Evolutionary conservation across 2,888 invertebrate species (phyloP).

Genomic region (Mesorhabditis sp.): DNA sequence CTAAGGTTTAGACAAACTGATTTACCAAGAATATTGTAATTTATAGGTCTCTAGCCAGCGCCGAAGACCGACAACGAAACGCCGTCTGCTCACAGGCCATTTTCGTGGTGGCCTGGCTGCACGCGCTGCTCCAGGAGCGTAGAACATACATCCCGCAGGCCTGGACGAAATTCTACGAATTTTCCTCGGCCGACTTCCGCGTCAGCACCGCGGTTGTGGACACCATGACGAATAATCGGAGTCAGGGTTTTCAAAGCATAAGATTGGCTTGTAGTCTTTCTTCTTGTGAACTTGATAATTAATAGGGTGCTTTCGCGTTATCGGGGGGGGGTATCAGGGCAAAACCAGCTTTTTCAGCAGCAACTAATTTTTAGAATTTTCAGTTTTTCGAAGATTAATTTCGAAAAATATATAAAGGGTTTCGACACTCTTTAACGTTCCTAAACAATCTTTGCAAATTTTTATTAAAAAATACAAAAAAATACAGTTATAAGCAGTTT

Average conservation of each 20-base stretch:
- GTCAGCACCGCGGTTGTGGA: conserved; percentile 72
- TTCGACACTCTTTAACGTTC: no score
- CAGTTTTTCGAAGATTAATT: no score
- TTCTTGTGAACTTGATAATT: no score
- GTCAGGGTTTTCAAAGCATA: conserved; percentile 18
- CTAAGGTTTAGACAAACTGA: conserved; percentile 22
- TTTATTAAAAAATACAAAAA: no score
- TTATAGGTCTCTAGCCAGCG: neutral
- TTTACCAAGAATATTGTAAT: conserved; percentile 13
- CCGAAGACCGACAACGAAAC: conserved; percentile 46
- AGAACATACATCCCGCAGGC: conserved; percentile 84
- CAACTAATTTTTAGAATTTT: no score
- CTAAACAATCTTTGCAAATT: no score
- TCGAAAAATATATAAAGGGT: no score
- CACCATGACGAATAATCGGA: conserved; percentile 59
- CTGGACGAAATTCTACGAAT: conserved; percentile 85
- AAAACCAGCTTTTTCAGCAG: no score
- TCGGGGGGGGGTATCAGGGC: no score
- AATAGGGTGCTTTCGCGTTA: no score
- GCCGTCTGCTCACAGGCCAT: conserved; percentile 63
- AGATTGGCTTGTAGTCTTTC: neutral
- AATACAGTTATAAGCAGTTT: no score
- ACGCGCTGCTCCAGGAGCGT: conserved; percentile 82
- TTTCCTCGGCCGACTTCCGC: conserved; percentile 76
- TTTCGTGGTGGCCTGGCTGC: conserved; percentile 79